Percentiles rank a stretch among this genome's conserved stretches.
Evolutionary conservation across 1,140 invertebrate genomes (phyloP).

Genomic region (Chironomus striatipennis): DNA sequence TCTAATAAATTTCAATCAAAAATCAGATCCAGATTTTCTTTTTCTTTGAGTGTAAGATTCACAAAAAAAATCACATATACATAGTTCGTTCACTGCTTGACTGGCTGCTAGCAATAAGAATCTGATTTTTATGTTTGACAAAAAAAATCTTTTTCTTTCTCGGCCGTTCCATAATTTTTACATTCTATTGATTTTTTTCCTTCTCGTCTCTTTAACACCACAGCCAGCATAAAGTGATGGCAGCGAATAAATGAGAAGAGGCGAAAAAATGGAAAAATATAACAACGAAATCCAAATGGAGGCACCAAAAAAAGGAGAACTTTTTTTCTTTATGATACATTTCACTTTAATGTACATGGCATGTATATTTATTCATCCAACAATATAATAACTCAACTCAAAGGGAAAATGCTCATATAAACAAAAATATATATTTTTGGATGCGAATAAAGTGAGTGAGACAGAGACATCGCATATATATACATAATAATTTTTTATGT

Average conservation of each 20-base stretch:
- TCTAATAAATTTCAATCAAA: too few relatives aligned
- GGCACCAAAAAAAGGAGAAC: neutral
- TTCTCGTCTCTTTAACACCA: too few relatives aligned
- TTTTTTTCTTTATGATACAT: slow-evolving; percentile 8
- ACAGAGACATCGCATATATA: neutral
- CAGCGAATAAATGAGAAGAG: neutral
- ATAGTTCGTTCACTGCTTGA: too few relatives aligned
- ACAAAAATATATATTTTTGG: neutral
- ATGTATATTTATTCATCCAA: slow-evolving; percentile 7
- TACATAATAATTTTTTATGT: slow-evolving; percentile 3
- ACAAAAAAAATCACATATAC: too few relatives aligned
- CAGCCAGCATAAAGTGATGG: slow-evolving; percentile 1
- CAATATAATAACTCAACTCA: neutral
- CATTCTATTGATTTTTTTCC: neutral
- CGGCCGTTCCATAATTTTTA: neutral
- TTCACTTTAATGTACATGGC: slow-evolving; percentile 8
- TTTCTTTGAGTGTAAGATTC: too few relatives aligned
- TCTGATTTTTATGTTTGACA: neutral
- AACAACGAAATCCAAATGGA: too few relatives aligned
- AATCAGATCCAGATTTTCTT: too few relatives aligned
- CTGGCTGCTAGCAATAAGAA: too few relatives aligned
- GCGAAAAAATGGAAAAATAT: too few relatives aligned
- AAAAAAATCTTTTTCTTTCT: neutral
- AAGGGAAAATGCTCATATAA: neutral
- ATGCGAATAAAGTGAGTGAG: neutral